Evolutionary conservation across 2,113 vertebrate genomes (phyloP).

Genomic region (Phyllostomus hastatus): DNA sequence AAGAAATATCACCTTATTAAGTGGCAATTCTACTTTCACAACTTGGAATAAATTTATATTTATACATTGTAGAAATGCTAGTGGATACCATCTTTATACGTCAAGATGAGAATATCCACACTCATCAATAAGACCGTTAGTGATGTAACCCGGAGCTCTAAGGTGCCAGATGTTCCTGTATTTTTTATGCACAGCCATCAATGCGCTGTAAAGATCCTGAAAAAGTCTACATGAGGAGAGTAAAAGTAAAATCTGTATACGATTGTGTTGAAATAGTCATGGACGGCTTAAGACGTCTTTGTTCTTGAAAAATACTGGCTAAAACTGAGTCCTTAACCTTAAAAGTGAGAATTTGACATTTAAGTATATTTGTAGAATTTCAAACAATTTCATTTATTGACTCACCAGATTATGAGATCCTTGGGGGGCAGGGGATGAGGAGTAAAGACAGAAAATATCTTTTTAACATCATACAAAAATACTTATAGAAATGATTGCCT

Average conservation of each 20-base stretch:
- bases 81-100: neutral
- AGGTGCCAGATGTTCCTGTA: neutral
- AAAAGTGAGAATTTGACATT: neutral
- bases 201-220: neutral
- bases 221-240: neutral
- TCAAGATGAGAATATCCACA: slow-evolving; percentile 1
- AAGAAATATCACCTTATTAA: neutral
- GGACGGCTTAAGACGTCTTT: neutral
- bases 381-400: neutral
- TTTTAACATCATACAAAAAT: neutral
- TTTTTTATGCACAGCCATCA: neutral
- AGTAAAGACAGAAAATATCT: neutral
- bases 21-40: neutral
- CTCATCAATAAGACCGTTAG: neutral
- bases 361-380: slow-evolving; percentile 28
- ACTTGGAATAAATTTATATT: slow-evolving; percentile 12
- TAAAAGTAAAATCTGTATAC: neutral
- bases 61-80: neutral
- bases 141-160: neutral
- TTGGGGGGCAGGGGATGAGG: rapidly evolving
- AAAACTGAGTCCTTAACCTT: slow-evolving; percentile 17
- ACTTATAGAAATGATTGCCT: neutral
- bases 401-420: neutral
- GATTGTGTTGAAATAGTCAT: neutral
- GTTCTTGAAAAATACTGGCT: neutral